phyloP scores from a whole-genome alignment of 2,113 vertebrate species.

The Amazona vittata region DNA sequence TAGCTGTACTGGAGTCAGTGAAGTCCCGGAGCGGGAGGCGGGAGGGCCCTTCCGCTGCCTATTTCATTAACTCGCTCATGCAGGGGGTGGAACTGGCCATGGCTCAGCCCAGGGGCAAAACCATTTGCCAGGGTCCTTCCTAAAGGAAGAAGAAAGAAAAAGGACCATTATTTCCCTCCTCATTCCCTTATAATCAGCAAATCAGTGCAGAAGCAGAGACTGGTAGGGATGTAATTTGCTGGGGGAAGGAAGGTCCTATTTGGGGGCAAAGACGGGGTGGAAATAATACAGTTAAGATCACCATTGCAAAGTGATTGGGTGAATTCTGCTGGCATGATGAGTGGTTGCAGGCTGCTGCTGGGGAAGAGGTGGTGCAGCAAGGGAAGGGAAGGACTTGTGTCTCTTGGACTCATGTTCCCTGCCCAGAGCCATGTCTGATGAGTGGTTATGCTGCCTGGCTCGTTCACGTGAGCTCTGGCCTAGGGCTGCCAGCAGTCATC shows the following conservation, averaged over 20 bases:
- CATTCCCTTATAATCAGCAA: not conserved
- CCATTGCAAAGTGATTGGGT: not conserved
- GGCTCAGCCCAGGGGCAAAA: constrained; percentile 61
- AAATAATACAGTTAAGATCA: not conserved
- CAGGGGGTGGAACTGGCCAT: constrained; percentile 50
- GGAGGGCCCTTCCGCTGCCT: not conserved
- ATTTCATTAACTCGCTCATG: constrained; percentile 53
- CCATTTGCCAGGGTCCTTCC: constrained; percentile 59
- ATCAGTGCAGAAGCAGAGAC: not conserved
- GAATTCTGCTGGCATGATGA: not conserved
- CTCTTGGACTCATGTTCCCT: not conserved
- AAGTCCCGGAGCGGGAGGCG: constrained; percentile 57
- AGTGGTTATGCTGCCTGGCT: not conserved
- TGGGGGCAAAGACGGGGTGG: fast-evolving
- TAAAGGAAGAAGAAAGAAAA: constrained; percentile 41
- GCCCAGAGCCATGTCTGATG: not conserved
- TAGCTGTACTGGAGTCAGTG: constrained; percentile 69
- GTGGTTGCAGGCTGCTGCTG: not conserved
- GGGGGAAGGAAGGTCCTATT: not conserved
- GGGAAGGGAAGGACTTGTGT: not conserved
- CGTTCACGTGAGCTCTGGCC: not conserved
- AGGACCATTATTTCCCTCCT: not conserved
- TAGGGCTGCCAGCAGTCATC: not conserved
- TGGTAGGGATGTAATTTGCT: not conserved
- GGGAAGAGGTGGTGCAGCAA: not conserved